Evolutionary conservation across 2,888 invertebrate genomes (phyloP).

Genomic region (Cactoblastis cactorum): DNA sequence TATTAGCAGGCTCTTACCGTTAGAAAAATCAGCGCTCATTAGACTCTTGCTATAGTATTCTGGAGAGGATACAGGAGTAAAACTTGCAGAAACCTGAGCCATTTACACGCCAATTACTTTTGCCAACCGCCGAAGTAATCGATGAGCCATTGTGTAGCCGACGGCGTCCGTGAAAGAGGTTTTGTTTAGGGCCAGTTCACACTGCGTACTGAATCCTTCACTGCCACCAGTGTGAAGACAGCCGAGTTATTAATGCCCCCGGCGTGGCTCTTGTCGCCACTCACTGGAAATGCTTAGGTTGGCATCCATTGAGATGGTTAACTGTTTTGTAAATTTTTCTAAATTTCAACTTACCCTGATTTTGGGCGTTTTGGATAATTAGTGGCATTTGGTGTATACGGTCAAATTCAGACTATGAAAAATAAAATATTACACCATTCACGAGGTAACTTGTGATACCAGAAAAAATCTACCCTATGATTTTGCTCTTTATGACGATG

Average conservation of each 20-base stretch:
- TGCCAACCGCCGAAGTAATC: constrained; percentile 46
- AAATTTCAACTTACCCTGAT: too few species aligned
- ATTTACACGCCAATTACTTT: constrained; percentile 55
- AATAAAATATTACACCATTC: too few species aligned
- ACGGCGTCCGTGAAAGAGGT: constrained; percentile 20
- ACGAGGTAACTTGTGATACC: too few species aligned
- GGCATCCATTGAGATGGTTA: constrained; percentile 22
- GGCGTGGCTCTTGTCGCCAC: constrained; percentile 33
- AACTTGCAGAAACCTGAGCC: constrained; percentile 1
- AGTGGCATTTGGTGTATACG: too few species aligned
- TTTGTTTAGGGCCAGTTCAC: constrained; percentile 39
- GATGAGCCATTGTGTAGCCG: constrained; percentile 50
- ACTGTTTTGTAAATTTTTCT: too few species aligned
- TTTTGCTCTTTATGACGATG: too few species aligned
- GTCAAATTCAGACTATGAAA: too few species aligned
- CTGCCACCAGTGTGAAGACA: constrained; percentile 39
- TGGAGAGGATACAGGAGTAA: background rate
- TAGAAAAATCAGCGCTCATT: too few species aligned
- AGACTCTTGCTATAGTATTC: too few species aligned
- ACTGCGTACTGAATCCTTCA: constrained; percentile 47
- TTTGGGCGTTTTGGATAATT: too few species aligned
- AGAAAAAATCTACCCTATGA: too few species aligned
- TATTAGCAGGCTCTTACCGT: too few species aligned
- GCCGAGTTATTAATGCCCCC: constrained; percentile 51
- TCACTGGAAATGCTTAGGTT: constrained; percentile 31